phyloP scores from a whole-genome alignment of 2,113 vertebrate genomes.

The Cyanocitta stelleri region DNA sequence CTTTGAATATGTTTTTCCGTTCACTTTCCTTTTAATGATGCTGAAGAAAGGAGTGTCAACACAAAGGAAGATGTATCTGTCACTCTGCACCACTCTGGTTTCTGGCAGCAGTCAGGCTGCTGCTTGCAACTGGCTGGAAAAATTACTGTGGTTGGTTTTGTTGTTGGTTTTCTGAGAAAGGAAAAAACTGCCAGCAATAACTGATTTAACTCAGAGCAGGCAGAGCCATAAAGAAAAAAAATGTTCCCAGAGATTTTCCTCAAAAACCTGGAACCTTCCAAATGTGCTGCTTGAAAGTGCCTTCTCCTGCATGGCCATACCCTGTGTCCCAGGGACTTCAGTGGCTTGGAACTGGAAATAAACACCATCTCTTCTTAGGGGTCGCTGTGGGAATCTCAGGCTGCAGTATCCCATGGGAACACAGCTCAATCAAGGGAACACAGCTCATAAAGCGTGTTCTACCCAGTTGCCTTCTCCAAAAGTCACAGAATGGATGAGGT shows the following conservation, averaged over 20 bases:
- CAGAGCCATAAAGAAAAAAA: neutral
- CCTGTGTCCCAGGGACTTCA: neutral
- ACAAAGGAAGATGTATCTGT: slow-evolving; percentile 8
- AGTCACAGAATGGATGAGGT: neutral
- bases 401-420: neutral
- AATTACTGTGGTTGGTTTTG: neutral
- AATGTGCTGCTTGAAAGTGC: neutral
- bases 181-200: neutral
- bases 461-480: neutral
- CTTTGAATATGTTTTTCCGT: neutral
- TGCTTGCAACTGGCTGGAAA: neutral
- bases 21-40: slow-evolving; percentile 33
- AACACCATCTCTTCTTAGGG: neutral
- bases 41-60: slow-evolving; percentile 20
- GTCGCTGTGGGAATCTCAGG: neutral
- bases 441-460: neutral
- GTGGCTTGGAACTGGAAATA: neutral
- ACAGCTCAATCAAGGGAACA: neutral
- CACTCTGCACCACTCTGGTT: neutral
- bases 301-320: neutral
- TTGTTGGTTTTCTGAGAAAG: neutral
- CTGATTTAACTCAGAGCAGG: neutral
- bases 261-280: neutral
- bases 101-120: neutral
- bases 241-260: neutral